Evolutionary conservation across 2,113 vertebrate species (phyloP).

Genomic region (Cyphomyrus plagiostoma): DNA sequence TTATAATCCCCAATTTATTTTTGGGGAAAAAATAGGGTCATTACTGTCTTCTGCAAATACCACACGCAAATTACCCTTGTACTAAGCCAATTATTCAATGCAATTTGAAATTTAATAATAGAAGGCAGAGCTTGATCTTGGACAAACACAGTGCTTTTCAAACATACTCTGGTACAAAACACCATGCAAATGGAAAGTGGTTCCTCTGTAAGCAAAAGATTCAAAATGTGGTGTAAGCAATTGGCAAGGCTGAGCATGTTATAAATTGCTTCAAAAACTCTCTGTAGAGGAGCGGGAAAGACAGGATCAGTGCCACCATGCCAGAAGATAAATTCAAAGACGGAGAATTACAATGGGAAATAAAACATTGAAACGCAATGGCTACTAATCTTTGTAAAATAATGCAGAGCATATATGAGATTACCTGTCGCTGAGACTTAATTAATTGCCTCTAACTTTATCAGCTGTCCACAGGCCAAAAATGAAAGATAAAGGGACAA

Average conservation of each 20-base stretch:
- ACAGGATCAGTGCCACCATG: background rate
- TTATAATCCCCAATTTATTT: slow-evolving; percentile 25
- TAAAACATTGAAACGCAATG: slow-evolving; percentile 32
- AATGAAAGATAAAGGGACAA: slow-evolving; percentile 52
- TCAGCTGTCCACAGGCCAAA: slow-evolving; percentile 41
- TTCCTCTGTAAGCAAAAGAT: slow-evolving; percentile 23
- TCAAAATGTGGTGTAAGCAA: slow-evolving; percentile 25
- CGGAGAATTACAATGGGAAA: slow-evolving; percentile 29
- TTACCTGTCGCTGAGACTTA: slow-evolving; percentile 43
- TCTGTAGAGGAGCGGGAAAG: slow-evolving; percentile 15
- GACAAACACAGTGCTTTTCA: background rate
- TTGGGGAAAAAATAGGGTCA: slow-evolving; percentile 7
- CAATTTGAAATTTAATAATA: background rate
- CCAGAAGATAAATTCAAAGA: background rate
- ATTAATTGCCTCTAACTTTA: slow-evolving; percentile 53
- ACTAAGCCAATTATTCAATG: slow-evolving; percentile 18
- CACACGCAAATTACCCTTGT: background rate
- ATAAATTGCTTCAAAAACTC: slow-evolving; percentile 24
- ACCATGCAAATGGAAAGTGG: slow-evolving; percentile 5
- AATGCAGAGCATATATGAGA: slow-evolving; percentile 37
- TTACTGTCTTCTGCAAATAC: slow-evolving; percentile 9
- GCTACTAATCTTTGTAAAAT: slow-evolving; percentile 28
- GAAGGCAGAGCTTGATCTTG: slow-evolving; percentile 6
- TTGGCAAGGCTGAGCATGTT: slow-evolving; percentile 17
- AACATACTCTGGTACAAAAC: background rate